Conservation (phyloP, 1,140 invertebrate species). For the Holotrichia oblita region DNA sequence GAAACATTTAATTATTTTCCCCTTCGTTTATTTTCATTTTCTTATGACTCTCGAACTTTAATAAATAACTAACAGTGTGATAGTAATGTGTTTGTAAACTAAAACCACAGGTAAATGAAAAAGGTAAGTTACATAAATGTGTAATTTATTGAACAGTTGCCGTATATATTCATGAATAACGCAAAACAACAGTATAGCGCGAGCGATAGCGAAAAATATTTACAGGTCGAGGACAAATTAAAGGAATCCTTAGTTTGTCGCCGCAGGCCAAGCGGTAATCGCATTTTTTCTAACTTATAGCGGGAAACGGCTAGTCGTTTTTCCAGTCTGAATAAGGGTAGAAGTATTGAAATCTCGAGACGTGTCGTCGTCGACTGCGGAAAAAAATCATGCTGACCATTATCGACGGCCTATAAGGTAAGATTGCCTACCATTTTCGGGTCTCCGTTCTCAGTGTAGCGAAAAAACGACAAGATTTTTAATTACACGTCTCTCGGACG, state of each 20-base stretch:
- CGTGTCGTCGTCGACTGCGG: slow-evolving; percentile 24
- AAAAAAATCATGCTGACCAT: slow-evolving; percentile 33
- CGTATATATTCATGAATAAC: neutral
- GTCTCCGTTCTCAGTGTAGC: neutral
- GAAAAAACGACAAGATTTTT: slow-evolving; percentile 35
- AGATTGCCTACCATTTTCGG: slow-evolving; percentile 37
- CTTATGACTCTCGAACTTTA: too few species aligned
- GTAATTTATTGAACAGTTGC: too few species aligned
- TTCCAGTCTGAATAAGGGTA: slow-evolving; percentile 38
- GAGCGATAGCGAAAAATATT: slow-evolving; percentile 27
- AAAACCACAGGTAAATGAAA: too few species aligned
- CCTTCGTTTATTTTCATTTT: too few species aligned
- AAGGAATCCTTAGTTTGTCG: slow-evolving; percentile 40
- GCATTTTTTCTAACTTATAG: slow-evolving; percentile 34
- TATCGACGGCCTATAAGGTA: slow-evolving; percentile 31
- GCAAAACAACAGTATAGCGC: neutral
- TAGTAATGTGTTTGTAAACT: too few species aligned
- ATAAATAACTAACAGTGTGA: too few species aligned
- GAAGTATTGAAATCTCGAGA: slow-evolving; percentile 38
- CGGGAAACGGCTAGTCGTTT: slow-evolving; percentile 36
- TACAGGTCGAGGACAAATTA: slow-evolving; percentile 42
- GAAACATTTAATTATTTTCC: too few species aligned
- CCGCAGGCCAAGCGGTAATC: slow-evolving; percentile 28
- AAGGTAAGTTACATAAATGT: too few species aligned
- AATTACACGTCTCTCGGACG: slow-evolving; percentile 32